Conservation (phyloP, 2,888 invertebrate species). For the Reticulitermes lucifugus region DNA sequence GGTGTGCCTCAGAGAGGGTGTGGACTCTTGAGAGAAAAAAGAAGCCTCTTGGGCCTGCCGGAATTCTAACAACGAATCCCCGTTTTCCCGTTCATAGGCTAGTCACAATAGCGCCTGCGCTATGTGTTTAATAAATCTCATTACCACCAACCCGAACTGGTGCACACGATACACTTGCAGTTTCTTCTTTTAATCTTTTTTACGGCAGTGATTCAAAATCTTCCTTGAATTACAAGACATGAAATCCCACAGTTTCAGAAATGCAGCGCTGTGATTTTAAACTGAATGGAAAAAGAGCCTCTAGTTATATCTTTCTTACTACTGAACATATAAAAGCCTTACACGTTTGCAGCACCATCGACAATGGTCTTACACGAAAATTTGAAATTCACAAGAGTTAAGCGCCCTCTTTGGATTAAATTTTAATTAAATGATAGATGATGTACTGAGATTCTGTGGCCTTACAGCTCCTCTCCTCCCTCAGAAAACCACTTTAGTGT, state of each 20-base stretch:
- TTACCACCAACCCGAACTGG: too few relatives aligned
- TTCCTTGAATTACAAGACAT: background rate
- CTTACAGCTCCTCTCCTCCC: background rate
- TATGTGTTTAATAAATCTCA: too few relatives aligned
- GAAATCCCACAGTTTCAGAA: background rate
- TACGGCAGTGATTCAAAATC: background rate
- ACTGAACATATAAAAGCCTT: background rate
- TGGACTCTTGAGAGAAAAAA: too few relatives aligned
- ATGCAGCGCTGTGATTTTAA: background rate
- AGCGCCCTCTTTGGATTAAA: background rate
- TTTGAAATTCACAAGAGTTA: background rate
- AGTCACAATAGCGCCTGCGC: too few relatives aligned
- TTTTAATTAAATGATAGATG: constrained; percentile 18
- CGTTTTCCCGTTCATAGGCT: too few relatives aligned
- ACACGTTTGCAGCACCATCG: background rate
- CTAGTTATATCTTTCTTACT: background rate
- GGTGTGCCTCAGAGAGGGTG: too few relatives aligned
- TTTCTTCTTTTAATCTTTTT: background rate
- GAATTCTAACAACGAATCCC: too few relatives aligned
- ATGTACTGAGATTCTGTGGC: background rate
- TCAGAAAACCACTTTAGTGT: background rate
- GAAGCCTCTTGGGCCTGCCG: too few relatives aligned
- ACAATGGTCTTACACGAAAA: background rate
- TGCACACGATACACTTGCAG: too few relatives aligned
- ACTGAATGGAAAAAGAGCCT: background rate